Percentiles rank a stretch among this genome's conserved stretches.
phyloP scores from a whole-genome alignment of 2,113 vertebrate genomes.

The Chaetodon trifascialis region DNA sequence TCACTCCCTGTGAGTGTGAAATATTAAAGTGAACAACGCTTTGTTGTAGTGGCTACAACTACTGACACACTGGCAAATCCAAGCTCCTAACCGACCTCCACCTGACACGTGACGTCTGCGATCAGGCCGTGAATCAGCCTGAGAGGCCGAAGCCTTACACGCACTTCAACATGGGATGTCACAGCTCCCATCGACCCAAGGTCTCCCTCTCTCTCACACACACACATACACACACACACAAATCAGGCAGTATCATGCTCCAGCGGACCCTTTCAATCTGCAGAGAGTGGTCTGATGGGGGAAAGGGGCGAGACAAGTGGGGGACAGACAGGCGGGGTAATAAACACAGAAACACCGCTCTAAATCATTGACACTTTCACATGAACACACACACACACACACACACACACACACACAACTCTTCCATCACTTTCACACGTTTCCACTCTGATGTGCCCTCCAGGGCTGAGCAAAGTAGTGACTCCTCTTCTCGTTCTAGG shows the following conservation, averaged over 20 bases:
- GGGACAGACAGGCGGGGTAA: constrained; percentile 47
- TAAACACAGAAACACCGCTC: constrained; percentile 61
- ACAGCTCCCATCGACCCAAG: not conserved
- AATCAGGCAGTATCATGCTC: constrained; percentile 45
- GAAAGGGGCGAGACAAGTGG: constrained; percentile 25
- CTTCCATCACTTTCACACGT: constrained; percentile 53
- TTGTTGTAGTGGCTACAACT: not conserved
- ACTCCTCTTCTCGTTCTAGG: constrained; percentile 2
- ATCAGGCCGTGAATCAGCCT: constrained; percentile 33
- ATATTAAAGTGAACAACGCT: not conserved
- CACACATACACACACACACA: not conserved
- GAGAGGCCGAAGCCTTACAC: constrained; percentile 4
- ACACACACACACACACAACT: constrained; percentile 4
- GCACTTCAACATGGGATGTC: constrained; percentile 14
- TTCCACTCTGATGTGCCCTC: constrained; percentile 25
- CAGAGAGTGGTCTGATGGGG: constrained; percentile 52
- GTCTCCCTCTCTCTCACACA: not conserved
- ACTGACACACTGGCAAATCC: not conserved
- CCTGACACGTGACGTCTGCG: constrained; percentile 4
- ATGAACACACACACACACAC: not conserved
- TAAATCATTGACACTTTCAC: constrained; percentile 43
- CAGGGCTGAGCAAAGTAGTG: constrained; percentile 1
- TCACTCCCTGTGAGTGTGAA: not conserved
- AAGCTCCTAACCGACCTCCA: constrained; percentile 31
- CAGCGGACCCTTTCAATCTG: constrained; percentile 60